Evolutionary conservation across 2,113 vertebrate genomes (phyloP).

Genomic region (Arothron firmamentum): DNA sequence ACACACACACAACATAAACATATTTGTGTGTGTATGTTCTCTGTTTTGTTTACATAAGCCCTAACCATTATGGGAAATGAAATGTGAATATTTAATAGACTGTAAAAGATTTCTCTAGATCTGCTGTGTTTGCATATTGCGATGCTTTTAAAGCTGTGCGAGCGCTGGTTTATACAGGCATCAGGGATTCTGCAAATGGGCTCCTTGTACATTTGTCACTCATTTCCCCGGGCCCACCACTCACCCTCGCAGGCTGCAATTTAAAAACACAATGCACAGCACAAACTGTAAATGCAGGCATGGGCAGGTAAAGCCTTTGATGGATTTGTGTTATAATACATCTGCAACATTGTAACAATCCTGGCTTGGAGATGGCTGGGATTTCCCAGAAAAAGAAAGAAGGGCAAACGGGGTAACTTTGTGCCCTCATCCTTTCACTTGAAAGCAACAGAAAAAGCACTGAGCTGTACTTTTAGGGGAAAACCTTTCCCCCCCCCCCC

Average conservation of each 20-base stretch:
- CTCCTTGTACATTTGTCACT: slow-evolving; percentile 46
- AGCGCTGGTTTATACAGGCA: slow-evolving; percentile 38
- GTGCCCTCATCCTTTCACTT: slow-evolving; percentile 34
- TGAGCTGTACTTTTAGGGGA: slow-evolving; percentile 18
- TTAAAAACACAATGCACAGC: slow-evolving; percentile 40
- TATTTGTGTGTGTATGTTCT: background rate
- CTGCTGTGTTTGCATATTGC: slow-evolving; percentile 63
- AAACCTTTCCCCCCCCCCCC: background rate
- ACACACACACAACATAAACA: background rate
- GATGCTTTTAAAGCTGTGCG: slow-evolving; percentile 56
- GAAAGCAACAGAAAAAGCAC: slow-evolving; percentile 15
- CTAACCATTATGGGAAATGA: slow-evolving; percentile 43
- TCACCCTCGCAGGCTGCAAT: slow-evolving; percentile 27
- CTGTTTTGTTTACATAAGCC: slow-evolving; percentile 35
- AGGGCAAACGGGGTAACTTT: background rate
- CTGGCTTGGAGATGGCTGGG: slow-evolving; percentile 11
- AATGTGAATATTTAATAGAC: slow-evolving; percentile 61
- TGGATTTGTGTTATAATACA: slow-evolving; percentile 48
- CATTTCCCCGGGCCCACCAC: slow-evolving; percentile 43
- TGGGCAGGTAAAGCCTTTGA: slow-evolving; percentile 34
- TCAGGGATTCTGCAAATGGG: slow-evolving; percentile 49
- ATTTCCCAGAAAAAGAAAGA: slow-evolving; percentile 20
- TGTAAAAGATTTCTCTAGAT: slow-evolving; percentile 43
- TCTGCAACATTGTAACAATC: slow-evolving; percentile 42
- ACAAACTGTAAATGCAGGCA: slow-evolving; percentile 46